These are phyloP conservation scores for Schizotus pectinicornis DNA, from an alignment of 2,888 invertebrate species.

Conservation along the genomic window DNA sequence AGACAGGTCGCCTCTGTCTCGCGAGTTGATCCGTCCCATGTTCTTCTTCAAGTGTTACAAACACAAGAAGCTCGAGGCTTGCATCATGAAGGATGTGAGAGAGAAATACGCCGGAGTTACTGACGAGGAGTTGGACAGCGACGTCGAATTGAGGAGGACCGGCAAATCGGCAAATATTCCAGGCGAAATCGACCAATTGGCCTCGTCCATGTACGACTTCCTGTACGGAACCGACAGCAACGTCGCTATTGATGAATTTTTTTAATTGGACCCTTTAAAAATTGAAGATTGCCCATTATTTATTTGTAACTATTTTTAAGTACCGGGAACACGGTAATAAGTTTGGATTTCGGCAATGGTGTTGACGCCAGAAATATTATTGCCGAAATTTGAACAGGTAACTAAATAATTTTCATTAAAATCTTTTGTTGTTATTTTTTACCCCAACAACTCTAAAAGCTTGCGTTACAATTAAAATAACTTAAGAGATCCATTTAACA, in stretches of 20 bases:
- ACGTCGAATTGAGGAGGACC: constrained; percentile 60
- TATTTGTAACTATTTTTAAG: constrained; percentile 16
- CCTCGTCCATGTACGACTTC: constrained; percentile 68
- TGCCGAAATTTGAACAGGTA: constrained; percentile 53
- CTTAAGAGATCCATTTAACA: too few species aligned
- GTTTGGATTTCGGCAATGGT: constrained; percentile 54
- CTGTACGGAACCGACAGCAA: constrained; percentile 65
- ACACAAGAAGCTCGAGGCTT: constrained; percentile 75
- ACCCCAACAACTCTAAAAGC: not conserved
- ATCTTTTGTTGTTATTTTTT: not conserved
- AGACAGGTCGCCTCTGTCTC: constrained; percentile 67
- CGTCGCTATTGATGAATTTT: constrained; percentile 62
- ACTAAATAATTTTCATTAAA: not conserved
- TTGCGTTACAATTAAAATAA: too few species aligned
- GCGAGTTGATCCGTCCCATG: constrained; percentile 71
- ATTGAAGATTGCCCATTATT: too few species aligned
- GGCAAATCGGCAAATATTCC: constrained; percentile 61
- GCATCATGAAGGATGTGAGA: constrained; percentile 74
- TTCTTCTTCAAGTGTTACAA: constrained; percentile 78
- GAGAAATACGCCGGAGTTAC: constrained; percentile 65
- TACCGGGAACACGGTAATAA: not conserved
- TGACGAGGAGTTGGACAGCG: constrained; percentile 64
- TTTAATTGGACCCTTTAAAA: constrained; percentile 40
- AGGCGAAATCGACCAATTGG: constrained; percentile 62
- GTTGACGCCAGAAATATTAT: constrained; percentile 41